A percentile compares a stretch with the other conserved stretches of the same genome.
Evolutionary conservation across 2,888 invertebrate species (phyloP).

Genomic region (Scelioninae gen. 1): DNA sequence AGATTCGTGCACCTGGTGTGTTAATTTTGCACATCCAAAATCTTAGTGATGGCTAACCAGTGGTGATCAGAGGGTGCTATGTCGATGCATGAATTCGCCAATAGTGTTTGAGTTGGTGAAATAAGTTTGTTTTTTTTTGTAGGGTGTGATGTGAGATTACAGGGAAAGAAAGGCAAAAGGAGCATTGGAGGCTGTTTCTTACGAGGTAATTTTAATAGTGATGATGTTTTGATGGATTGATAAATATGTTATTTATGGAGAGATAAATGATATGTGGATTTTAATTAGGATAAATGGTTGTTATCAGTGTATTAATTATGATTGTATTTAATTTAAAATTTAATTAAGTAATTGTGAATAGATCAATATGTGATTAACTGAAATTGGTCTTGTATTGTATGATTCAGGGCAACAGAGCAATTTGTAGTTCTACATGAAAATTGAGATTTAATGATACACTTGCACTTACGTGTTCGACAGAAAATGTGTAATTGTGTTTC

Average conservation of each 20-base stretch:
- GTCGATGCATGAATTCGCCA: neutral
- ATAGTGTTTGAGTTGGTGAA: neutral
- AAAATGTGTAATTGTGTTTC: slow-evolving; percentile 36
- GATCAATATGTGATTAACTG: too few relatives aligned
- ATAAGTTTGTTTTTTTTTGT: neutral
- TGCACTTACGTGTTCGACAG: slow-evolving; percentile 12
- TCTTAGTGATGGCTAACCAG: neutral
- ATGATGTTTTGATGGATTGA: too few relatives aligned
- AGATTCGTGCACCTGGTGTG: neutral
- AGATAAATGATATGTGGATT: too few relatives aligned
- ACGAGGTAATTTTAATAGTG: too few relatives aligned
- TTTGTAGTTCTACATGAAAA: slow-evolving; percentile 2
- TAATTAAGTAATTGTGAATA: too few relatives aligned
- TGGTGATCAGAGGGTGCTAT: neutral
- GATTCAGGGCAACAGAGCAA: neutral
- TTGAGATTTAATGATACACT: slow-evolving; percentile 35
- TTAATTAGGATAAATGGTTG: too few relatives aligned
- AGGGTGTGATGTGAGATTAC: too few relatives aligned
- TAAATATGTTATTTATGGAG: too few relatives aligned
- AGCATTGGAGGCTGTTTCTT: too few relatives aligned
- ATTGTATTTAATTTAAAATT: too few relatives aligned
- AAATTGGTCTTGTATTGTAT: neutral
- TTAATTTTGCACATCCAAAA: neutral
- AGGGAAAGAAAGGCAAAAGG: too few relatives aligned
- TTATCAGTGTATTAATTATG: too few relatives aligned